Conservation (phyloP, 2,113 vertebrate genomes). For the Gavia stellata region DNA sequence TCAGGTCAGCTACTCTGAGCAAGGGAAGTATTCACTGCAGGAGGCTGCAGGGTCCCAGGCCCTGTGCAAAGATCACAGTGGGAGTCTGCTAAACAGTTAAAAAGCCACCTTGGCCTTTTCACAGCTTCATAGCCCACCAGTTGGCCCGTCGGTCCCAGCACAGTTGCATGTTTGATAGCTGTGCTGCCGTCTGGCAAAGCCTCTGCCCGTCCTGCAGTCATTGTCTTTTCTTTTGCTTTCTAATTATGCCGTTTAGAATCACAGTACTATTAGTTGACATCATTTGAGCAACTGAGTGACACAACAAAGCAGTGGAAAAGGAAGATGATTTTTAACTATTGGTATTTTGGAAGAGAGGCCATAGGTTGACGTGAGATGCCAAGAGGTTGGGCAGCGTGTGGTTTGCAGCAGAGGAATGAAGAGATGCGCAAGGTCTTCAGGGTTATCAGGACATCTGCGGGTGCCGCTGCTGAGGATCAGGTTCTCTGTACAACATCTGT, state of each 20-base stretch:
- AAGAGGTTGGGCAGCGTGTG: rapidly evolving
- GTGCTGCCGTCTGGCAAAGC: background rate
- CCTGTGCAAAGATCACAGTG: background rate
- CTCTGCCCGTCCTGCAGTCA: background rate
- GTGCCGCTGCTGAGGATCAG: background rate
- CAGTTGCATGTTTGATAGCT: background rate
- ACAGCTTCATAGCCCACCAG: background rate
- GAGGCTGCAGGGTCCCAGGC: background rate
- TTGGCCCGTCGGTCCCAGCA: background rate
- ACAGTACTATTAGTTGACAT: background rate
- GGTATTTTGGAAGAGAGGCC: background rate
- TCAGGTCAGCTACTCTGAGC: background rate
- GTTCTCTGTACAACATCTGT: background rate
- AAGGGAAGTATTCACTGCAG: background rate
- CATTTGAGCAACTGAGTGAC: background rate
- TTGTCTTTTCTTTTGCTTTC: background rate
- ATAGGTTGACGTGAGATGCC: background rate
- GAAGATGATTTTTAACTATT: background rate
- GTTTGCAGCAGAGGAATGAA: background rate
- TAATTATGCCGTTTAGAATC: background rate
- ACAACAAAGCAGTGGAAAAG: background rate
- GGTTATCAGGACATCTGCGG: background rate
- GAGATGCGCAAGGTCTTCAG: background rate
- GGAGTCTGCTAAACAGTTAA: background rate
- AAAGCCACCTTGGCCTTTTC: background rate